Conservation (phyloP, 2,888 invertebrate species). For the Eupeodes luniger region DNA sequence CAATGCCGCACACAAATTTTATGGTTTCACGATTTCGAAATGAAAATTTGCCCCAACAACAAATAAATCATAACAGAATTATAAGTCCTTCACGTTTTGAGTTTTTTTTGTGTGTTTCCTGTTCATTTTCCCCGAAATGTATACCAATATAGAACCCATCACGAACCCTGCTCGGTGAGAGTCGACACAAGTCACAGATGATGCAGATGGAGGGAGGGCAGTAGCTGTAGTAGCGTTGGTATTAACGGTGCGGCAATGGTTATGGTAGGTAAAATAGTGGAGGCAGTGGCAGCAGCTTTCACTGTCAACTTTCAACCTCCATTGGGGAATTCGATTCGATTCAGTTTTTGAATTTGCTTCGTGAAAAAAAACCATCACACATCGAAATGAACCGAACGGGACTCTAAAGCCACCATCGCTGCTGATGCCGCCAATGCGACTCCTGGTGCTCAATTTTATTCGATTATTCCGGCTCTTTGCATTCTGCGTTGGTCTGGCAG, state of each 20-base stretch:
- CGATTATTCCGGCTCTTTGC: slow-evolving; percentile 71
- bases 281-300: slow-evolving; percentile 4
- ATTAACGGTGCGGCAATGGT: neutral
- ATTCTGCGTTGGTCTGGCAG: slow-evolving; percentile 31
- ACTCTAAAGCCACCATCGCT: slow-evolving; percentile 25
- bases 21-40: slow-evolving; percentile 67
- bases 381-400: slow-evolving; percentile 13
- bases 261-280: neutral
- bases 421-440: slow-evolving; percentile 30
- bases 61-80: slow-evolving; percentile 72
- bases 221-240: neutral
- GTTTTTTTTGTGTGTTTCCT: neutral
- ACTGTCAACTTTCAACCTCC: slow-evolving; percentile 33
- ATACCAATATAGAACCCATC: slow-evolving; percentile 4
- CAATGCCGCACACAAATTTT: slow-evolving; percentile 51
- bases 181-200: slow-evolving; percentile 15
- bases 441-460: slow-evolving; percentile 64
- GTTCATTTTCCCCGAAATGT: neutral
- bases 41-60: slow-evolving; percentile 64
- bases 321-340: slow-evolving; percentile 58
- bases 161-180: neutral
- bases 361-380: slow-evolving; percentile 45
- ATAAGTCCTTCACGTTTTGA: slow-evolving; percentile 53
- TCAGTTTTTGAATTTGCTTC: slow-evolving; percentile 63
- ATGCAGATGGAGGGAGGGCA: slow-evolving; percentile 23